phyloP scores from a whole-genome alignment of 1,140 invertebrate genomes.

The Littorina saxatilis region DNA sequence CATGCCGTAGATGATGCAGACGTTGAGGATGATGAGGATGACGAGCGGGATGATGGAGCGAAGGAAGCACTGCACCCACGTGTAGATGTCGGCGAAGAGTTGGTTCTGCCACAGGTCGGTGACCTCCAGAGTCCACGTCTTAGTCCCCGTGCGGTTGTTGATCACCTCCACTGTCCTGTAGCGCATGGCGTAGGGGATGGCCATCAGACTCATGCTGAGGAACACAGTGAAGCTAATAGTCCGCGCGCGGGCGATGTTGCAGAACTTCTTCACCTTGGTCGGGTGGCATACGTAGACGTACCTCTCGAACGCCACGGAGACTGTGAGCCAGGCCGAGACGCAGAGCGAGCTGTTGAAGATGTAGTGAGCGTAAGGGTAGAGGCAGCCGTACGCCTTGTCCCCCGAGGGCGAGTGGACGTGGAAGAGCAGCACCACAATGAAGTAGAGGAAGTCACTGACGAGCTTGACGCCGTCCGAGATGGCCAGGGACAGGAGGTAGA shows the following conservation, averaged over 20 bases:
- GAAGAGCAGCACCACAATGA: conserved; percentile 79
- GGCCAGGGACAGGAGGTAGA: conserved; percentile 85
- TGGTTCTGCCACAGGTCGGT: conserved; percentile 76
- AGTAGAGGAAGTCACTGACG: conserved; percentile 83
- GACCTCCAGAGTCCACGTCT: conserved; percentile 53
- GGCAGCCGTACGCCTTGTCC: conserved; percentile 57
- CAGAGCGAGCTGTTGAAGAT: conserved; percentile 71
- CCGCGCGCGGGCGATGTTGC: conserved; percentile 79
- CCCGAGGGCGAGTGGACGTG: conserved; percentile 61
- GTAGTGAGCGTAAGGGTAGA: conserved; percentile 74
- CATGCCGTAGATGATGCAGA: conserved; percentile 83
- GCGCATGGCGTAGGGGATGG: conserved; percentile 69
- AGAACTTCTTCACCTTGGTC: conserved; percentile 88
- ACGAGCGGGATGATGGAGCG: conserved; percentile 80
- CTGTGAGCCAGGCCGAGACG: conserved; percentile 90
- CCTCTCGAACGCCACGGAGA: conserved; percentile 95
- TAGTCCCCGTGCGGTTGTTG: conserved; percentile 47
- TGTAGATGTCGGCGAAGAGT: conserved; percentile 80
- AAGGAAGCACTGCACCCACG: conserved; percentile 81
- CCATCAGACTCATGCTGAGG: conserved; percentile 65
- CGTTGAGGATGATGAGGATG: conserved; percentile 77
- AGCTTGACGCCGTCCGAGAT: conserved; percentile 85
- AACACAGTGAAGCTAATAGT: conserved; percentile 62
- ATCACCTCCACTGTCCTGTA: conserved; percentile 59
- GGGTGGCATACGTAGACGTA: conserved; percentile 97